Evolutionary conservation across 2,797 vertebrate genomes (phyloP).

Genomic region (Hypotaenidia philippensis): DNA sequence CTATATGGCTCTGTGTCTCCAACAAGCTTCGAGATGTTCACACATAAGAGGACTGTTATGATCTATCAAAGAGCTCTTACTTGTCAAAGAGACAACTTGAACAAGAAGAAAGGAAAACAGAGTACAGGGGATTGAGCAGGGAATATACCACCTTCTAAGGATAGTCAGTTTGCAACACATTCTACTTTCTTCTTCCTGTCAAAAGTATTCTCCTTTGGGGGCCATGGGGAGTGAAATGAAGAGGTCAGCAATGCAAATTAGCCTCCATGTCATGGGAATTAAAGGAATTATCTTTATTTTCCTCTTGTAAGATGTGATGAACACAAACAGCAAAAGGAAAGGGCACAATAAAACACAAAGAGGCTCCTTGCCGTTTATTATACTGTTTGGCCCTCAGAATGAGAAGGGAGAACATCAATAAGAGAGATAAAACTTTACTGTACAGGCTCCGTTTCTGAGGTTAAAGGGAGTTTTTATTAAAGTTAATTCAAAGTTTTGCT

Average conservation of each 20-base stretch:
- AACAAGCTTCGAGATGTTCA: neutral
- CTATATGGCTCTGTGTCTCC: neutral
- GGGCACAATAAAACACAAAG: neutral
- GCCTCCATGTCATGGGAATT: neutral
- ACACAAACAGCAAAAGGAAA: neutral
- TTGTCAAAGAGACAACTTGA: neutral
- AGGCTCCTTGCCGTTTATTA: neutral
- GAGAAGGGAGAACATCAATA: neutral
- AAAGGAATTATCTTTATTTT: neutral
- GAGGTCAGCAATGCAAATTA: neutral
- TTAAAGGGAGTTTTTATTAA: conserved; percentile 36
- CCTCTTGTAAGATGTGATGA: neutral
- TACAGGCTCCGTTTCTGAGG: conserved; percentile 4
- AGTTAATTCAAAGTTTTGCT: conserved; percentile 38
- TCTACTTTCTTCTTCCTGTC: neutral
- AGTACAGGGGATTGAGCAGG: neutral
- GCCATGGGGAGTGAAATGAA: neutral
- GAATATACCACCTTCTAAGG: neutral
- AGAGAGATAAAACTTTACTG: conserved; percentile 16
- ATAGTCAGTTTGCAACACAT: neutral
- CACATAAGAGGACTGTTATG: neutral
- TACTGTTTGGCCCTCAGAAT: neutral
- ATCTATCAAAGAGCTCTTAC: neutral
- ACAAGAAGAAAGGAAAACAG: neutral
- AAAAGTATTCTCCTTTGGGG: neutral